These are phyloP conservation scores for Lasioglossum zephyrum DNA, from an alignment of 2,888 invertebrate genomes.

Conservation along the genomic window DNA sequence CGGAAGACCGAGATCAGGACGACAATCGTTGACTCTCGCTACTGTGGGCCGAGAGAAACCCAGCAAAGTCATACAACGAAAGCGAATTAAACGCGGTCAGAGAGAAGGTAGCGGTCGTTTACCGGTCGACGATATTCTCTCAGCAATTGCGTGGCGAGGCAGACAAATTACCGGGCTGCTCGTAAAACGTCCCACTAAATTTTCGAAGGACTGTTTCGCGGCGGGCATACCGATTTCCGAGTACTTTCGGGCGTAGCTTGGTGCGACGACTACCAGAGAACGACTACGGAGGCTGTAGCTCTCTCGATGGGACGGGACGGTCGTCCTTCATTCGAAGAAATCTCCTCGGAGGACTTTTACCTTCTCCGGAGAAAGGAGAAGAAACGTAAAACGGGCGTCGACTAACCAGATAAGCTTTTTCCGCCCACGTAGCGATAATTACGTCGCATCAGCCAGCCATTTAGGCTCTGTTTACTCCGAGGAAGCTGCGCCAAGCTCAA, in stretches of 20 bases:
- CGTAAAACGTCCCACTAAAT: conserved; percentile 51
- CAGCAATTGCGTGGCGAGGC: conserved; percentile 18
- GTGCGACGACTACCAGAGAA: conserved; percentile 6
- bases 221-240: conserved; percentile 31
- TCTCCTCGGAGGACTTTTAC: conserved; percentile 46
- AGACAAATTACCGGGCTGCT: conserved; percentile 16
- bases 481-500: conserved; percentile 28
- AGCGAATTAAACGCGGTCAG: conserved; percentile 2
- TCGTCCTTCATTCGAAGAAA: conserved; percentile 45
- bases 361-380: conserved; percentile 7
- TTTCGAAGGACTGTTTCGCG: conserved; percentile 45
- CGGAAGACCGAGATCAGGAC: not conserved
- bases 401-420: conserved; percentile 53
- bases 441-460: conserved; percentile 50
- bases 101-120: not conserved
- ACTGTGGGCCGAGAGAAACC: not conserved
- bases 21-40: not conserved
- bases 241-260: conserved; percentile 39
- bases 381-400: conserved; percentile 22
- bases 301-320: not conserved
- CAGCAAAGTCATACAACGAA: not conserved
- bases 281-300: not conserved
- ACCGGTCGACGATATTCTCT: conserved; percentile 2
- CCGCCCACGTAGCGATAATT: conserved; percentile 58
- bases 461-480: conserved; percentile 59